Evolutionary conservation across 2,797 vertebrate genomes (phyloP), one percentile per base, ranked within the genome.

Genomic region (Choloepus didactylus): DNA sequence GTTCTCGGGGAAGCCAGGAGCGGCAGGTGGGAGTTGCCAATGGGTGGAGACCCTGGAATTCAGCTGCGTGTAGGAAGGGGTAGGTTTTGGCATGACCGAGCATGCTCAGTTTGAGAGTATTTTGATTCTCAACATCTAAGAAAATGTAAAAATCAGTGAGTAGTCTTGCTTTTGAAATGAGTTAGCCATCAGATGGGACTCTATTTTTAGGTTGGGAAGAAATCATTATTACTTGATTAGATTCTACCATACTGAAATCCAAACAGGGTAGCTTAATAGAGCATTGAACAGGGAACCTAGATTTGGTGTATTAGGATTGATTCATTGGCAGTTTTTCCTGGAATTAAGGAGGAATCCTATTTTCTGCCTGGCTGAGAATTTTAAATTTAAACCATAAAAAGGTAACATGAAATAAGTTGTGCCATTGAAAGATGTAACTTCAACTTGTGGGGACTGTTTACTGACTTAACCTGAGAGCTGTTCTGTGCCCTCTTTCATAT

Each of bases 291-390:
- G 85, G 64, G 27, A 35, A 23, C 8, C 9, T 23, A 44, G 2
- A 6, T 14, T 59, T 56, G 16, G 6, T 31, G 2, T 21, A 25
- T 67, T 54, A 10, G 41, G 18, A 11, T 9, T 41, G 51, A 10
- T 21, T n/a, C 51, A 25, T 3, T 27, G 35, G 10, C 60, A 7
- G 44, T 21, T 89, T 89, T 92, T 69, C 31, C 86, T 83, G 84
- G 41, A 16, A 27, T 94, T 87, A 80, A 70, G 18, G 64, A 81
- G 64, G 29, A 44, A 25, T 10, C 72, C 23, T 88, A 1, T 41
- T 69, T 89, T 87, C 54, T 90, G 46, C 73, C 35, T 94, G 41
- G 14, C 16, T 90, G 83, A 83, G 70, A 76, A 70, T 81, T 85
- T 72, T 83, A 77, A 66, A 18, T 93, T 62, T 75, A 54, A 89